phyloP scores from a whole-genome alignment of 2,113 vertebrate genomes.

The Notiomystis cincta region DNA sequence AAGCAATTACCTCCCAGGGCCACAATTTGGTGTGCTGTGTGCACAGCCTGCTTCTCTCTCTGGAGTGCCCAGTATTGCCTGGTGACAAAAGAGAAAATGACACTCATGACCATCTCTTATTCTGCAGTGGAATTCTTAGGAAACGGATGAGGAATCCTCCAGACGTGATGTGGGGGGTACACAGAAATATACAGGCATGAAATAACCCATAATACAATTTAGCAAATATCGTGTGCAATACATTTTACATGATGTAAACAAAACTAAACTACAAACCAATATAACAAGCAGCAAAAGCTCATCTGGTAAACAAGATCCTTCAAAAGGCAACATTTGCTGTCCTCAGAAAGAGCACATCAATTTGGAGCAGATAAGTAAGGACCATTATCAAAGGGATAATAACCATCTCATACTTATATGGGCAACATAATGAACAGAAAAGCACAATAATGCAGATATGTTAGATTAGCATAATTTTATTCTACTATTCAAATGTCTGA shows the following conservation, averaged over 20 bases:
- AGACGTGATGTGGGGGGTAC: not conserved
- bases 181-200: not conserved
- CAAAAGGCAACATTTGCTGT: slow-evolving; percentile 31
- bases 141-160: not conserved
- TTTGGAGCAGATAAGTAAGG: slow-evolving; percentile 65
- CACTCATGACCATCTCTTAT: not conserved
- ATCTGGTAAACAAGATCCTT: slow-evolving; percentile 59
- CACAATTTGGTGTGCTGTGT: not conserved
- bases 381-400: slow-evolving; percentile 70
- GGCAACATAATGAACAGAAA: slow-evolving; percentile 63
- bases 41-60: not conserved
- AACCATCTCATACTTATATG: slow-evolving; percentile 66
- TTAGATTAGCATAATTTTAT: slow-evolving; percentile 75
- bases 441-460: slow-evolving; percentile 65
- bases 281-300: not conserved
- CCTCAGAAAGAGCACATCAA: slow-evolving; percentile 53
- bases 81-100: not conserved
- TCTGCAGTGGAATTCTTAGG: not conserved
- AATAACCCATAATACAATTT: not conserved
- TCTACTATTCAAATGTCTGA: slow-evolving; percentile 63
- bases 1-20: not conserved
- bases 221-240: slow-evolving; percentile 34
- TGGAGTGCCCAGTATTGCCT: not conserved
- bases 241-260: slow-evolving; percentile 53
- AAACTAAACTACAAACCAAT: slow-evolving; percentile 60